phyloP scores from a whole-genome alignment of 1,140 invertebrate genomes.

The Aleiodes sp. region DNA sequence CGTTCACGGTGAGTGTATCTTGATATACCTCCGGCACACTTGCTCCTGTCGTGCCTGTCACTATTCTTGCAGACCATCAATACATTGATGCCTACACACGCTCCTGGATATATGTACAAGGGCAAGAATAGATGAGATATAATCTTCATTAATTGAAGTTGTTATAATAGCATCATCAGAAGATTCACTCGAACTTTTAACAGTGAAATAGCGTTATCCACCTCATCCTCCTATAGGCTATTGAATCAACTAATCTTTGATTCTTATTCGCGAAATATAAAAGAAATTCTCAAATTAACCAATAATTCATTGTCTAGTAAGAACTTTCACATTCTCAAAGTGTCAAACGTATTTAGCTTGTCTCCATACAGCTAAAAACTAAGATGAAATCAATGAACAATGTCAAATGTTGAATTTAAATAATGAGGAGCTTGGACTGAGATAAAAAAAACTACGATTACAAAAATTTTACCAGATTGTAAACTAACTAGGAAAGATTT shows the following conservation, averaged over 20 bases:
- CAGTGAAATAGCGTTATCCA: not conserved
- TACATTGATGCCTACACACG: not conserved
- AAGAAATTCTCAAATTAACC: not conserved
- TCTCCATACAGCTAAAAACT: too few species aligned
- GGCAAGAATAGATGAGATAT: not conserved
- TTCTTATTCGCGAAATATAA: not conserved
- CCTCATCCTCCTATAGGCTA: not conserved
- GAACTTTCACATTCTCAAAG: not conserved
- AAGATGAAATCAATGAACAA: too few species aligned
- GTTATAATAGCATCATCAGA: not conserved
- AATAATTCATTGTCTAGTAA: not conserved
- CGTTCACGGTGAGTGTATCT: conserved; percentile 41
- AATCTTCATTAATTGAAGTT: not conserved
- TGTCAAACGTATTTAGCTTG: conserved; percentile 1
- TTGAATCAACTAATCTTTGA: not conserved
- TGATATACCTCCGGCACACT: conserved; percentile 35
- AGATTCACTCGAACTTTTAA: not conserved
- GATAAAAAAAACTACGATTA: too few species aligned
- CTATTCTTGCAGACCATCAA: conserved; percentile 45
- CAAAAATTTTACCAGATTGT: too few species aligned
- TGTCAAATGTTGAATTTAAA: too few species aligned
- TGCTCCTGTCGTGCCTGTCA: conserved; percentile 42
- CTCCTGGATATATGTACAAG: not conserved
- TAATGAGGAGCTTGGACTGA: too few species aligned
- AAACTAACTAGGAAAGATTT: too few species aligned